These are phyloP conservation scores for Cephus cinctus DNA, from an alignment of 1,140 invertebrate genomes.

Conservation along the genomic window DNA sequence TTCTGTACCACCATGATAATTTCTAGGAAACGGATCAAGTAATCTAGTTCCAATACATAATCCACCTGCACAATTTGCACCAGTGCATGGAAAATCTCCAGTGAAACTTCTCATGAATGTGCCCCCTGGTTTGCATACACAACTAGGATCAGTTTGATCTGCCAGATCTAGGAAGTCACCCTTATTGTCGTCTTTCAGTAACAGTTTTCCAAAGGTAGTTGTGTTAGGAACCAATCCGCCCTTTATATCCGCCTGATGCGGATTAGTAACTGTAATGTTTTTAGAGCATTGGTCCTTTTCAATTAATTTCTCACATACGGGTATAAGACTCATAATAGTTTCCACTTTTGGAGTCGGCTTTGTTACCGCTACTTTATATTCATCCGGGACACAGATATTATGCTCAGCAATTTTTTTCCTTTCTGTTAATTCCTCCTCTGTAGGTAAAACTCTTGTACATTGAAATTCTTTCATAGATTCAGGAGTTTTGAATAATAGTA, in stretches of 20 bases:
- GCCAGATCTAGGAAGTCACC: not conserved
- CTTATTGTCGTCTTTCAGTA: not conserved
- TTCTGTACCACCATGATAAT: too few relatives aligned
- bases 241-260: too few relatives aligned
- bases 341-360: slow-evolving; percentile 3
- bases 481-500: slow-evolving; percentile 33
- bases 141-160: not conserved
- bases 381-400: slow-evolving; percentile 6
- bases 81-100: slow-evolving; percentile 6
- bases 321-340: slow-evolving; percentile 14
- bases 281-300: too few relatives aligned
- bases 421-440: slow-evolving; percentile 6
- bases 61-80: slow-evolving; percentile 5
- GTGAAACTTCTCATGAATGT: not conserved
- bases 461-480: slow-evolving; percentile 32
- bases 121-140: not conserved
- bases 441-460: slow-evolving; percentile 19
- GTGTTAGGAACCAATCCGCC: slow-evolving; percentile 5
- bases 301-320: slow-evolving; percentile 16
- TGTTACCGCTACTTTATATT: not conserved
- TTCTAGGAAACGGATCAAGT: not conserved
- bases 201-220: not conserved
- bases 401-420: not conserved
- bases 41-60: slow-evolving; percentile 5
- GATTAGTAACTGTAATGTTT: too few relatives aligned